Evolutionary conservation across 2,888 invertebrate species (phyloP), one percentile per base, ranked within the genome.

Genomic region (Tipula helvola): DNA sequence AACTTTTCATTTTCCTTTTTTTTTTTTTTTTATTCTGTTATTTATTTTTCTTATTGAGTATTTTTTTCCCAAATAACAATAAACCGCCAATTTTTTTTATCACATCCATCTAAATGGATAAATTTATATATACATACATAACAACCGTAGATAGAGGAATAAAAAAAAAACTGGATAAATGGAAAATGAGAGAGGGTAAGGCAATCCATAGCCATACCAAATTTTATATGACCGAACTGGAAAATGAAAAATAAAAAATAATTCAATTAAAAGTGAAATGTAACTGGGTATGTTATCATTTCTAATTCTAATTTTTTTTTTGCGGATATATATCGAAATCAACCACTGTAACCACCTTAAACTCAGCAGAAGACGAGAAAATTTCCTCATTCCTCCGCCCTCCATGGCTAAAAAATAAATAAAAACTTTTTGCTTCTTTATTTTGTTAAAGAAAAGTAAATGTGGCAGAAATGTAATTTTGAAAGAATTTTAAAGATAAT

Each of bases 211-310:
- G 71, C 28, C 28, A 71, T 71, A 71, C 71, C 28, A 71, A 71
- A 71, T 71, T 71, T 18, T 71, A 71, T 71, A 28, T 71, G 71
- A 71, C 71, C 71, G 10, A 10, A 71, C 71, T 71, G 71, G 71
- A 71, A 71, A 71, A 71, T 71, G 28, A 71, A 71, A 71, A 71
- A 28, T 12, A 71, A 71, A 71, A 71, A 71, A 71, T 71, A 71
- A 71, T 71, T 71, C 71, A 71, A 71, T 71, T 71, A 71, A 71
- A 71, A 71, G 71, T 71, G 71, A 71, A 71, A 71, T 71, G 71
- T 71, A 71, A 71, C 71, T 71, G 71, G 71, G 71, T 71, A 71
- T 71, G 71, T 71, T 71, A 71, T 71, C 71, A 71, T 71, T 71
- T 71, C 71, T 71, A 71, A 71, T 71, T 71, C 71, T 18, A 71